Conservation (phyloP, 2,888 invertebrate species). For the Encarsia formosa region DNA sequence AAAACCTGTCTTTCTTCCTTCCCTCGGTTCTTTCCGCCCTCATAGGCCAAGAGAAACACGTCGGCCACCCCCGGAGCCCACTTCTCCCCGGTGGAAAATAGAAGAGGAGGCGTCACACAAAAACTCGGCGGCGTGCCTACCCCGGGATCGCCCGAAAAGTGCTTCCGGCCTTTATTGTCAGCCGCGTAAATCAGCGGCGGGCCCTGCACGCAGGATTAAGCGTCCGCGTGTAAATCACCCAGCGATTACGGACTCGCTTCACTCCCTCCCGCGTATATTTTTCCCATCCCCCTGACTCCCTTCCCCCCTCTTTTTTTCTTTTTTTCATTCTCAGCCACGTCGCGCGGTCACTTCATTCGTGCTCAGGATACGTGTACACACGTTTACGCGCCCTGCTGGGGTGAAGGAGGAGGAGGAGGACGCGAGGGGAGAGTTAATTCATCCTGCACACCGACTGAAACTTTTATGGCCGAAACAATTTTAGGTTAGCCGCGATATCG, state of each 20-base stretch:
- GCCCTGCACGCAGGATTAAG: conserved; percentile 35
- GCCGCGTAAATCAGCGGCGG: conserved; percentile 36
- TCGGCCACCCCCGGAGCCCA: too few relatives aligned
- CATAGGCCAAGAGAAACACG: too few relatives aligned
- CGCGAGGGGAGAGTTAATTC: too few relatives aligned
- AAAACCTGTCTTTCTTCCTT: neutral
- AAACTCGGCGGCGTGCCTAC: conserved; percentile 31
- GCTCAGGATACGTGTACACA: neutral
- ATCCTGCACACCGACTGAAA: conserved; percentile 10
- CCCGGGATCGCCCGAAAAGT: conserved; percentile 32
- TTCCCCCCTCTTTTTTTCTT: neutral
- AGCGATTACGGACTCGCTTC: conserved; percentile 38
- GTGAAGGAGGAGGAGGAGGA: too few relatives aligned
- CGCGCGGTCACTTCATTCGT: conserved; percentile 19
- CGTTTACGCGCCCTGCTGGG: too few relatives aligned
- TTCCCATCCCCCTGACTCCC: conserved; percentile 17
- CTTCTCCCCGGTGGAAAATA: neutral
- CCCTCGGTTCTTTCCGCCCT: conserved; percentile 3
- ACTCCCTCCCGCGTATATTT: conserved; percentile 28
- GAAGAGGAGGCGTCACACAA: conserved; percentile 30
- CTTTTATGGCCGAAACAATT: conserved; percentile 21
- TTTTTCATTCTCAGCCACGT: neutral
- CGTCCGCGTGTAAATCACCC: conserved; percentile 37
- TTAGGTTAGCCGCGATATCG: conserved; percentile 22
- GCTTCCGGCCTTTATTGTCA: conserved; percentile 39